phyloP scores from a whole-genome alignment of 2,888 invertebrate genomes.

The Campoletis raptor region DNA sequence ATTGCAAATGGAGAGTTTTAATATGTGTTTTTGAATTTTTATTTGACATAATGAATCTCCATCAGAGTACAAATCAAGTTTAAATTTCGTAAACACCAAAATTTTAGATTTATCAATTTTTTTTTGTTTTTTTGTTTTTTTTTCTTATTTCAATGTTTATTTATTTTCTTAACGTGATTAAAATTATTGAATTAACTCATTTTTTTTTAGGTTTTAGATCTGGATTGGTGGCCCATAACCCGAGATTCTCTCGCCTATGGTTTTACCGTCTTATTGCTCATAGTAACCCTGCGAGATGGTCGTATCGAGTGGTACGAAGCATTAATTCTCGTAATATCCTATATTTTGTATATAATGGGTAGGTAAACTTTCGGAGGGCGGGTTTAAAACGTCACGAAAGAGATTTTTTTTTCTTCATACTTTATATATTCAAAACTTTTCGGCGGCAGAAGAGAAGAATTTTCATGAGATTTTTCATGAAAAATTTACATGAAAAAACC shows the following conservation, averaged over 20 bases:
- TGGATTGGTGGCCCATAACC: conserved; percentile 93
- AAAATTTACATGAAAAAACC: no score
- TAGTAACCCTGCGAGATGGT: conserved; percentile 90
- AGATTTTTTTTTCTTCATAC: conserved; percentile 34
- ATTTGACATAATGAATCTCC: background rate
- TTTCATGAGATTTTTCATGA: no score
- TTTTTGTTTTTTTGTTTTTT: background rate
- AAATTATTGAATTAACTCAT: conserved; percentile 2
- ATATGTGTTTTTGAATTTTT: background rate
- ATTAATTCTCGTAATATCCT: conserved; percentile 89
- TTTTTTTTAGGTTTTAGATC: conserved; percentile 86
- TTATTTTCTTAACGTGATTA: background rate
- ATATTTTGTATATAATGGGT: conserved; percentile 90
- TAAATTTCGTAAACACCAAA: background rate
- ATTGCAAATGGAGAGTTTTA: no score
- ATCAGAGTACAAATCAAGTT: background rate
- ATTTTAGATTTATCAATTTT: no score
- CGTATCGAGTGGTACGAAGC: conserved; percentile 92
- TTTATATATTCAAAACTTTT: no score
- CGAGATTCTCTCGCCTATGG: conserved; percentile 91
- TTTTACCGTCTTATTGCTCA: conserved; percentile 89
- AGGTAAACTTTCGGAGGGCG: conserved; percentile 81
- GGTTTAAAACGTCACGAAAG: conserved; percentile 62
- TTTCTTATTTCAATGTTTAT: background rate
- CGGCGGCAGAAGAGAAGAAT: no score